Percentiles rank a stretch among this genome's conserved stretches.
These are phyloP conservation scores for Eretmochelys imbricata DNA, from an alignment of 2,113 vertebrate genomes.

Conservation along the genomic window DNA sequence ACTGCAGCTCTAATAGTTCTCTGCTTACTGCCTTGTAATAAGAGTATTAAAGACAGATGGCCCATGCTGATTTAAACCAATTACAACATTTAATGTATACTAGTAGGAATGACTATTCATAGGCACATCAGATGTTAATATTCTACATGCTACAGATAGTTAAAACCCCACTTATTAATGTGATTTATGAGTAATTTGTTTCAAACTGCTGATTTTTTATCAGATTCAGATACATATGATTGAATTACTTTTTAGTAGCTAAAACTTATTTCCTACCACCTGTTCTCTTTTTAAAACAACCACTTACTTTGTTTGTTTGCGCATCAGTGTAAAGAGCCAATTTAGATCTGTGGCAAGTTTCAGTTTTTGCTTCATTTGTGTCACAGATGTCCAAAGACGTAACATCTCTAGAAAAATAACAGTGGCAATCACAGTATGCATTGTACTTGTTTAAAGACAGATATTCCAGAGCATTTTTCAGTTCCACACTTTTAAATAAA, in stretches of 20 bases:
- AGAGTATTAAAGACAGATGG: conserved; percentile 88
- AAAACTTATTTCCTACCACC: conserved; percentile 10
- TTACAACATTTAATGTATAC: conserved; percentile 88
- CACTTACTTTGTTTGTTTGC: neutral
- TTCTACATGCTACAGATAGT: conserved; percentile 78
- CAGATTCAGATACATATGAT: conserved; percentile 42
- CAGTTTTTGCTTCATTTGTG: neutral
- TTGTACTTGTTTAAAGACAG: neutral
- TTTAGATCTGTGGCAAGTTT: neutral
- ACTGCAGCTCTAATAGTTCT: conserved; percentile 86
- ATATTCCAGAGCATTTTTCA: neutral
- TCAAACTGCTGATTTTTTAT: conserved; percentile 69
- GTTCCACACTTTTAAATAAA: neutral
- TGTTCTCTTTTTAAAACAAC: neutral
- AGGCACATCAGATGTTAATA: conserved; percentile 80
- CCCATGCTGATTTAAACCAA: conserved; percentile 88
- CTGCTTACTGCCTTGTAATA: conserved; percentile 84
- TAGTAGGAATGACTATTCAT: conserved; percentile 80
- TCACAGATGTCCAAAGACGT: neutral
- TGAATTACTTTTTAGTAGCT: conserved; percentile 26
- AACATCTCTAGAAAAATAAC: neutral
- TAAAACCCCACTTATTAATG: conserved; percentile 76
- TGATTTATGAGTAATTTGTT: conserved; percentile 78
- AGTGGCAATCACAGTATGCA: neutral
- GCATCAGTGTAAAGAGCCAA: neutral